Evolutionary conservation across 2,797 vertebrate species (phyloP), one percentile per base, ranked within the genome.

Genomic region (Argya squamiceps): DNA sequence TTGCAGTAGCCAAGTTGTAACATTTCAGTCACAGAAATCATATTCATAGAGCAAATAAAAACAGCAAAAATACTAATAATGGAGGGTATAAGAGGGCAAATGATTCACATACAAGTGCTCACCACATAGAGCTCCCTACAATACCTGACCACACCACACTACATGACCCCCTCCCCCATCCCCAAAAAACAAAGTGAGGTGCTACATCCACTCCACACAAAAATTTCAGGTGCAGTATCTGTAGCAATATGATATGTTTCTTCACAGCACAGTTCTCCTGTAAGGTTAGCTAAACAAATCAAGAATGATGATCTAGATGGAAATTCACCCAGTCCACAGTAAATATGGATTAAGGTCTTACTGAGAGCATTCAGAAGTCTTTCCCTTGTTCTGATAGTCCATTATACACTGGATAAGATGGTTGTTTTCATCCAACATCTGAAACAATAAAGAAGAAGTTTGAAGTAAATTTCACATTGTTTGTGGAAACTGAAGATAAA

Each of bases 381-480:
- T 99, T 83, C 99, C 99, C 98, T 99, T 99, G 98, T 99, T 99
- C 98, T 99, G 99, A 97, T 99, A 99, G 97, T 99, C 99, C 99
- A 99, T 99, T 98, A 99, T 99, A 98, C 99, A 99, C 94, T 99
- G 99, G 97, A 99, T 99, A 94, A 99, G 98, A 95, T 99, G 99
- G 97, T 99, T 99, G 98, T 99, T 99, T 98, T 99, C 99, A 98
- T 99, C 99, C 98, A 99, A 98, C 98, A 99, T 98, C 99, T 99
- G 98, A 86, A 97, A 98, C 79, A 93, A 90, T 78, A 97, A 95
- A 91, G 64, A 94, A 84, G 29, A 95, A 83, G n/a, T 68, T 8
- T 68, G 79, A 12, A 83, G 19, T 94, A 95, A 97, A 81, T 81
- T 67, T 88, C 71, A 68, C 7, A 1, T 14, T 89, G 30, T 71